phyloP scores from a whole-genome alignment of 2,113 vertebrate genomes.

The Sterrhoptilus dennistouni region DNA sequence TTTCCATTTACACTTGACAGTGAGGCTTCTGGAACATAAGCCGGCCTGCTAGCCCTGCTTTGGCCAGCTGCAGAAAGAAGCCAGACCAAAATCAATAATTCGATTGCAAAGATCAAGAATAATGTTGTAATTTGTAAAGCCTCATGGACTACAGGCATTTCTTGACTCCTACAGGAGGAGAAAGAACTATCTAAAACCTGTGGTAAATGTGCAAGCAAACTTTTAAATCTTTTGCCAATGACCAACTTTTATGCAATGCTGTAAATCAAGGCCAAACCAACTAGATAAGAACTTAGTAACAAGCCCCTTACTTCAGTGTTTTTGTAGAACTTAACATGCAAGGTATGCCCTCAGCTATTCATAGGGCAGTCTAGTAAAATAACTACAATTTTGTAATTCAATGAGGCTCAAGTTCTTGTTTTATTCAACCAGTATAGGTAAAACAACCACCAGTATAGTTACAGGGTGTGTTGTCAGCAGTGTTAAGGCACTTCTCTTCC shows the following conservation, averaged over 20 bases:
- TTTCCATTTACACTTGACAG: conserved; percentile 53
- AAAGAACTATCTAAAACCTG: neutral
- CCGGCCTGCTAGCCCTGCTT: conserved; percentile 43
- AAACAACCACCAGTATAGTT: neutral
- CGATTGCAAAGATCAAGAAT: neutral
- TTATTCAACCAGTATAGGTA: neutral
- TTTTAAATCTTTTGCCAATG: neutral
- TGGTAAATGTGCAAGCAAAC: neutral
- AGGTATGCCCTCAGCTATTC: neutral
- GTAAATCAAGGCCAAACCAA: neutral
- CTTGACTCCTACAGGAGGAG: neutral
- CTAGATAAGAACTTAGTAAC: neutral
- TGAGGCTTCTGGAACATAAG: conserved; percentile 44
- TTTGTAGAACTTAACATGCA: neutral
- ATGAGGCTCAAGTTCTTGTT: neutral
- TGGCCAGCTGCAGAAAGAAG: conserved; percentile 53
- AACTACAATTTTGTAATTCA: neutral
- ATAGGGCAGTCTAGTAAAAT: neutral
- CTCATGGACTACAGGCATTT: neutral
- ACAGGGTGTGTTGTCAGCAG: neutral
- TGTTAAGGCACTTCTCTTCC: neutral
- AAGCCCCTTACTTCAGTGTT: neutral
- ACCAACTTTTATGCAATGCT: neutral
- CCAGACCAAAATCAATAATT: neutral
- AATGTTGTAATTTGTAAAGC: neutral